A percentile compares a stretch with the other conserved stretches of the same genome.
Evolutionary conservation across 2,888 invertebrate genomes (phyloP).

Genomic region (Tinea trinotella): DNA sequence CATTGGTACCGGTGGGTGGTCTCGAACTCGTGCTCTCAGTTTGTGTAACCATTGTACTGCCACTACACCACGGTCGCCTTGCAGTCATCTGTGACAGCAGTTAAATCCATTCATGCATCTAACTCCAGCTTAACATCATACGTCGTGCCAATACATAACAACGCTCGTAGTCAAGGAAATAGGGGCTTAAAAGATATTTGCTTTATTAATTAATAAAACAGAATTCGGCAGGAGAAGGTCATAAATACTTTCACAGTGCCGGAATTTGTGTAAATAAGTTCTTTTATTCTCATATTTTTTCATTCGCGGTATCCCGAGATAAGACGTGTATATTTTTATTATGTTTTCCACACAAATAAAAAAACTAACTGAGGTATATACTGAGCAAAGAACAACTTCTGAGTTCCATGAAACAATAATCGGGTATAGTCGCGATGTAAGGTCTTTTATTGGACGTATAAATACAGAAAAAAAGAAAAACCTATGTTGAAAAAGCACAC

Average conservation of each 20-base stretch:
- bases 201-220: too few relatives aligned
- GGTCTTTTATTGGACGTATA: conserved; percentile 53
- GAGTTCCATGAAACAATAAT: conserved; percentile 61
- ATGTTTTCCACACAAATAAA: conserved; percentile 11
- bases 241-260: too few relatives aligned
- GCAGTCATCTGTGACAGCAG: too few relatives aligned
- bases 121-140: too few relatives aligned
- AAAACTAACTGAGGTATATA: background rate
- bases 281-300: background rate
- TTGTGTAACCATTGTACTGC: too few relatives aligned
- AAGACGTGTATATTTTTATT: background rate
- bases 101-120: too few relatives aligned
- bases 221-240: background rate
- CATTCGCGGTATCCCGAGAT: conserved; percentile 4
- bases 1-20: too few relatives aligned
- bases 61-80: too few relatives aligned
- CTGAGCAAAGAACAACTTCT: conserved; percentile 29
- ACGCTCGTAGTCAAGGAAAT: too few relatives aligned
- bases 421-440: conserved; percentile 35
- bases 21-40: too few relatives aligned
- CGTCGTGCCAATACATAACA: too few relatives aligned
- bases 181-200: too few relatives aligned
- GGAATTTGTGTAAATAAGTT: background rate
- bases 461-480: conserved; percentile 44
- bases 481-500: conserved; percentile 25